A percentile compares a stretch with the other conserved stretches of the same genome.
These are phyloP conservation scores for Cathartes aura DNA, from an alignment of 2,113 vertebrate genomes.

Conservation along the genomic window DNA sequence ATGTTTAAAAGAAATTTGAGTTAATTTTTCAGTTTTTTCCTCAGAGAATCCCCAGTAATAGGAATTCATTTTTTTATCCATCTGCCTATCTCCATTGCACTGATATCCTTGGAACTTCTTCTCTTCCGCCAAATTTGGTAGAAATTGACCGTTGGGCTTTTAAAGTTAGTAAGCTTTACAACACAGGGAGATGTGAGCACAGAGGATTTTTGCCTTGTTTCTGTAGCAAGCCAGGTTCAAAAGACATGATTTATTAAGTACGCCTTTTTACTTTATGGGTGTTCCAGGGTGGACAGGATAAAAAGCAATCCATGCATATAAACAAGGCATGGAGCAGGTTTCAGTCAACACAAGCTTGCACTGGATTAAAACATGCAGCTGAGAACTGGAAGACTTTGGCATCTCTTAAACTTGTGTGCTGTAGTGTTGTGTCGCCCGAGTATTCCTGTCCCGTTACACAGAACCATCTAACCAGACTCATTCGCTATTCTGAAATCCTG, in stretches of 20 bases:
- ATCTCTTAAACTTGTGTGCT: background rate
- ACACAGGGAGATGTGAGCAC: background rate
- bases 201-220: background rate
- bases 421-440: no score
- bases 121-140: background rate
- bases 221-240: background rate
- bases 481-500: background rate
- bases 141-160: background rate
- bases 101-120: background rate
- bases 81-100: background rate
- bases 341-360: background rate
- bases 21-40: background rate
- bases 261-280: background rate
- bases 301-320: background rate
- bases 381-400: background rate
- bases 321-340: background rate
- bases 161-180: background rate
- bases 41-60: background rate
- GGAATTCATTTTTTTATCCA: background rate
- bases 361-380: background rate
- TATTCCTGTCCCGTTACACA: background rate
- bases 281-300: background rate
- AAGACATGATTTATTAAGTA: background rate
- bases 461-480: background rate
- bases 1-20: background rate